Base-by-base conservation (phyloP, 2,888 invertebrate species). In the Agrochola macilenta region DNA sequence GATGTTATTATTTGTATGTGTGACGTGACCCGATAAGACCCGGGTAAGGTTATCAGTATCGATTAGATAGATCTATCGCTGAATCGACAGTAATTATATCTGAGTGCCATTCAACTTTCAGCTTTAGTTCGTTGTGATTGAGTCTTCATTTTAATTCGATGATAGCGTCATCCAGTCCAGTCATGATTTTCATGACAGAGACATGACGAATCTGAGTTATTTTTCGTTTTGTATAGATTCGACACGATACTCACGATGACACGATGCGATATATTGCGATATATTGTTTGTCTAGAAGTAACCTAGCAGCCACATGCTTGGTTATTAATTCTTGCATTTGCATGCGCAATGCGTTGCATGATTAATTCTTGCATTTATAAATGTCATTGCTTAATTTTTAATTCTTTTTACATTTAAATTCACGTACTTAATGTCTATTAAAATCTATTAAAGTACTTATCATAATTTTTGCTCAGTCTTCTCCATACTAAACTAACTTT, bases 61-160 rank as follows among this genome's bases (percentile, higher is more conserved):
- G 17, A 23, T 49, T 35, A 65, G 81, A 84, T 82, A 84, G 14
- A 77, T 72, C 64, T 76, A 76, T 83, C 79, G 87, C 87, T 83
- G 87, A 83, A 74, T 86, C 69, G 87, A 83, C 87, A 85, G 66
- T 79, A 77, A 69, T 78, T 73, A 54, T 30, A 2, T 26, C 1
- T 1, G 0, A 1, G 2, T 26, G 43, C 11, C 17, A 69, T n/a
- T 65, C 35, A 35, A 79, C 26, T 68, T 65, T 52, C 30, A 54
- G 20, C 43, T 71, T 20, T 82, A 69, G 0, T 0, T 0, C 1
- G 0, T 26, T 35, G 26, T 46, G 12, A 61, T 84, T 80, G 43
- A 46, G 81, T 69, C n/a, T 65, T 43, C n/a, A 61, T 69, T 82
- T 61, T 5, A 35, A 57, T 57, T 17, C 20, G 8, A 23, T 17